Percentiles rank a stretch among this genome's conserved stretches.
phyloP scores from a whole-genome alignment of 2,113 vertebrate genomes.

The Nanger granti region DNA sequence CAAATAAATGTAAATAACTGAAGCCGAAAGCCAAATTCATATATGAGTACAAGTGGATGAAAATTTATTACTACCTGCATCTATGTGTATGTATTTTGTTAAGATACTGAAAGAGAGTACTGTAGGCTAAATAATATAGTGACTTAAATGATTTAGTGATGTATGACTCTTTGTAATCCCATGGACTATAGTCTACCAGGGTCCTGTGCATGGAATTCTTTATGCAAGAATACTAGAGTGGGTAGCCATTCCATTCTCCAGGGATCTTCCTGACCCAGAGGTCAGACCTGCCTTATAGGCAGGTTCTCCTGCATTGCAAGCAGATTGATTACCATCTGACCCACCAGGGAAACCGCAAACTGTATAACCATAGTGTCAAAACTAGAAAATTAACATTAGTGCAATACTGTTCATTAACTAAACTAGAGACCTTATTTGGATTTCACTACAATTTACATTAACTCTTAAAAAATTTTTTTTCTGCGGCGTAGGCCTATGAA shows the following conservation, averaged over 20 bases:
- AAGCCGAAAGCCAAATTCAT: not conserved
- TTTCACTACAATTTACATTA: not conserved
- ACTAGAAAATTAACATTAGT: not conserved
- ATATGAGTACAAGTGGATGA: constrained; percentile 5
- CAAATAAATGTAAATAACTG: not conserved
- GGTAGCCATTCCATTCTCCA: not conserved
- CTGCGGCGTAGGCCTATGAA: not conserved
- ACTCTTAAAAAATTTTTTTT: not conserved
- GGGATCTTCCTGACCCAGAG: not conserved
- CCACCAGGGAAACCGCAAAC: not conserved
- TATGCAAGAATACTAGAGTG: not conserved
- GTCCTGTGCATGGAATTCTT: not conserved
- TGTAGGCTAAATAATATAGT: not conserved
- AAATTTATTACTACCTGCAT: constrained; percentile 35
- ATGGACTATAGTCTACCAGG: not conserved
- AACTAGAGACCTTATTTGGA: not conserved
- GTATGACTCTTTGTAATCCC: not conserved
- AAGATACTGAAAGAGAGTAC: not conserved
- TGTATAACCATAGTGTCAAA: not conserved
- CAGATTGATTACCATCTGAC: not conserved
- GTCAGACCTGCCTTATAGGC: not conserved
- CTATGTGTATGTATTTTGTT: not conserved
- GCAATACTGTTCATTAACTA: not conserved
- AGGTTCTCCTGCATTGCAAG: not conserved
- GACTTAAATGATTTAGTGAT: not conserved